These are phyloP conservation scores for Entomobrya proxima DNA, from an alignment of 2,888 invertebrate species.

Conservation along the genomic window DNA sequence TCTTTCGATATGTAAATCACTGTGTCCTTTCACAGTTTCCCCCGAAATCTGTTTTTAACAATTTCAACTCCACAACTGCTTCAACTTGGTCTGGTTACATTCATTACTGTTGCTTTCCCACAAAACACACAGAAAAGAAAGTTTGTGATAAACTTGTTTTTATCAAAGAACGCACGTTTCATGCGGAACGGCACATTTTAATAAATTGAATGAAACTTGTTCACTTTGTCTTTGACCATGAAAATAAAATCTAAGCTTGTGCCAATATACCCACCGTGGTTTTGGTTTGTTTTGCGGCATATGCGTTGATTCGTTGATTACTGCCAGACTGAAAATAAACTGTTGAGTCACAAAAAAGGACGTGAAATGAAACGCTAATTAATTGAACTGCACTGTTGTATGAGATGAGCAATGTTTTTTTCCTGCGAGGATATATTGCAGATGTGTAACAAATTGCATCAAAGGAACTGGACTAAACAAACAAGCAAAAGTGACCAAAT, in stretches of 20 bases:
- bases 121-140: neutral
- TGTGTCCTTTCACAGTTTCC: neutral
- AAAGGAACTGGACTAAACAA: neutral
- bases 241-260: neutral
- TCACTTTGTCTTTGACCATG: neutral
- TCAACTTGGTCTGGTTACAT: neutral
- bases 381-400: neutral
- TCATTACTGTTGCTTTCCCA: neutral
- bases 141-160: neutral
- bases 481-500: neutral
- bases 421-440: neutral
- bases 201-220: neutral
- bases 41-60: neutral
- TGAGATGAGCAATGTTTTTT: neutral
- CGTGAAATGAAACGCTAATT: conserved; percentile 2
- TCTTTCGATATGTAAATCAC: too few relatives aligned
- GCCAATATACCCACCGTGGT: neutral
- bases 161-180: neutral
- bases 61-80: neutral
- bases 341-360: too few relatives aligned
- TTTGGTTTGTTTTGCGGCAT: neutral
- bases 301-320: too few relatives aligned
- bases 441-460: neutral
- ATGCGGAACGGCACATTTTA: neutral
- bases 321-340: too few relatives aligned